Conservation (phyloP, 2,113 vertebrate genomes). For the Nettapus auritus region DNA sequence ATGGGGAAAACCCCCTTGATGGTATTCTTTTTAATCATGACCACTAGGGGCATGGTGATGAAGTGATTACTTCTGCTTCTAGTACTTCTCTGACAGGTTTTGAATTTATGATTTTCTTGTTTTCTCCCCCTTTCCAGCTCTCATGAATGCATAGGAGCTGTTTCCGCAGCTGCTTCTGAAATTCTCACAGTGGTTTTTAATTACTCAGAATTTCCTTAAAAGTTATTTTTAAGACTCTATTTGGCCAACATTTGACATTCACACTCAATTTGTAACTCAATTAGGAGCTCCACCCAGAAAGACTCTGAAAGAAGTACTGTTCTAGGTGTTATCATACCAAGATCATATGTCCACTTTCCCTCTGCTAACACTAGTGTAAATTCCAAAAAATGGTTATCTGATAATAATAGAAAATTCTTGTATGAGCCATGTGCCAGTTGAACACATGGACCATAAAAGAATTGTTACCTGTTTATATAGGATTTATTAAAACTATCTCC, state of each 20-base stretch:
- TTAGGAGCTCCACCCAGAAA: not conserved
- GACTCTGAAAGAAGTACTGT: not conserved
- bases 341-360: not conserved
- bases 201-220: not conserved
- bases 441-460: not conserved
- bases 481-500: not conserved
- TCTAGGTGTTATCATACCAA: not conserved
- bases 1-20: not conserved
- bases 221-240: slow-evolving; percentile 19
- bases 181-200: not conserved
- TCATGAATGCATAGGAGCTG: not conserved
- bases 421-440: not conserved
- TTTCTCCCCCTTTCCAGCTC: not conserved
- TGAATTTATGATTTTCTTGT: not conserved
- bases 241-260: not conserved
- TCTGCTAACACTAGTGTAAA: not conserved
- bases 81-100: not conserved
- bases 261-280: not conserved
- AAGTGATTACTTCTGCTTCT: not conserved
- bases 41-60: not conserved
- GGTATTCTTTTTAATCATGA: not conserved
- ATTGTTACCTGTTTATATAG: not conserved
- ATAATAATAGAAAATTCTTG: not conserved
- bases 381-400: not conserved
- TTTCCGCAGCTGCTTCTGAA: not conserved